Evolutionary conservation across 2,888 invertebrate genomes (phyloP), one percentile per base, ranked within the genome.

Genomic region (Acronicta alni): DNA sequence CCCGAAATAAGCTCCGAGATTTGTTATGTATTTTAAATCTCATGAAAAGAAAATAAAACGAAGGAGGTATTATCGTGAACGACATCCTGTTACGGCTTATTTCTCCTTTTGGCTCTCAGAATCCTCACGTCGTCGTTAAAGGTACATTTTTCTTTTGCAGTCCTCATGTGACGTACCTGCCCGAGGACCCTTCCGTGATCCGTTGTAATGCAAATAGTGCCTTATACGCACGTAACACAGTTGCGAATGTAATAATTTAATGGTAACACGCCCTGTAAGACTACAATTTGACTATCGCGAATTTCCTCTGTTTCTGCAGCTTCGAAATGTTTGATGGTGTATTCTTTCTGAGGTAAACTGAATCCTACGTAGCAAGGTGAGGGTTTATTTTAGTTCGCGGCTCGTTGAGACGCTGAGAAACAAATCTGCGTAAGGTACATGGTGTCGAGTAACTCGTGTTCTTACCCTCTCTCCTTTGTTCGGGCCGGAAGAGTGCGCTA

Each of bases 391-490:
- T 91, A 67, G 85, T 77, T 72, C 82, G 86, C 38, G 69, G 69
- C 56, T 69, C 38, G 74, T 67, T 73, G 82, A 83, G 87, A 85
- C 81, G 87, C 85, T 85, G 91, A 90, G 92, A 93, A 93, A 93
- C 93, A 93, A 94, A 93, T 93, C 93, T 93, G 94, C 91, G 93
- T 93, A 89, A 92, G 92, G 92, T 89, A 89, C 90, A 83, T 91
- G 92, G 94, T 93, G 94, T 94, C 93, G 93, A 92, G 93, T 94
- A 93, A 94, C 93, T 93, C 94, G 93, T 93, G 94, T 94, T 92
- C 93, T 93, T 93, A 92, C 93, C 93, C 94, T 93, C 93, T 90
- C 92, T 91, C 90, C 90, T 93, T 94, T 94, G 94, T 94, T 92
- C 91, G 89, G 86, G 89, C 90, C 94, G 94, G 94, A 94, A 94